Evolutionary conservation across 2,888 invertebrate genomes (phyloP), one percentile per base, ranked within the genome.

Genomic region (Fabriciana adippe): DNA sequence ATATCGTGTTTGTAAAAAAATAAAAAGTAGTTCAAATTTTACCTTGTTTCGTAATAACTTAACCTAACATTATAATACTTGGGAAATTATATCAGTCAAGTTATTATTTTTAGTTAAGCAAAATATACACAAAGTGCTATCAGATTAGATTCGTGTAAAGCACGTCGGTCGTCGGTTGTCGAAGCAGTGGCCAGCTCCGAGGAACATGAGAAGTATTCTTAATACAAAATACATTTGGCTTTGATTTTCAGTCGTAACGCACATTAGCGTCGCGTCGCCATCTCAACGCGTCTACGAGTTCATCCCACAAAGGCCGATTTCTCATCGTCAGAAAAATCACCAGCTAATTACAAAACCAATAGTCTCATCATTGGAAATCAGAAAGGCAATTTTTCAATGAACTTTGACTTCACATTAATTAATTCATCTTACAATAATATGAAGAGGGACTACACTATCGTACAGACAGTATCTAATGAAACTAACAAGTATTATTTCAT

Each of bases 1-100:
- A 55, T 48, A n/a, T 55, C 4, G 15, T 66, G 55, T 54, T 66
- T 60, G 31, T 65, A 65, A 31, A 66, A 66, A 66, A 60, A 66
- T 66, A 66, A 66, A 66, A 66, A 59, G 54, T 50, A 66, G 11
- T 41, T 41, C 55, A 66, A 35, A 48, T 41, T 45, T 8, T 11
- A 16, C 45, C 18, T 51, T 21, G 47, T 21, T 31, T 16, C 14
- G 16, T 59, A 65, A 26, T 35, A 59, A 53, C 59, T 59, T 65
- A 59, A 65, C 11, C 57, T 65, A 65, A 57, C 18, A n/a, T 55
- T 48, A 35, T 41, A 18, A 55, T 16, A 16, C 31, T n/a, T 13
- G 16, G 47, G 16, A 35, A 55, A 64, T 13, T 31, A 50, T 45
- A 50, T 55, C 35, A 41, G 35, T 41, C 35, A 8, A 41, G 35